phyloP scores from a whole-genome alignment of 2,888 invertebrate genomes.

The Cabera pusaria region DNA sequence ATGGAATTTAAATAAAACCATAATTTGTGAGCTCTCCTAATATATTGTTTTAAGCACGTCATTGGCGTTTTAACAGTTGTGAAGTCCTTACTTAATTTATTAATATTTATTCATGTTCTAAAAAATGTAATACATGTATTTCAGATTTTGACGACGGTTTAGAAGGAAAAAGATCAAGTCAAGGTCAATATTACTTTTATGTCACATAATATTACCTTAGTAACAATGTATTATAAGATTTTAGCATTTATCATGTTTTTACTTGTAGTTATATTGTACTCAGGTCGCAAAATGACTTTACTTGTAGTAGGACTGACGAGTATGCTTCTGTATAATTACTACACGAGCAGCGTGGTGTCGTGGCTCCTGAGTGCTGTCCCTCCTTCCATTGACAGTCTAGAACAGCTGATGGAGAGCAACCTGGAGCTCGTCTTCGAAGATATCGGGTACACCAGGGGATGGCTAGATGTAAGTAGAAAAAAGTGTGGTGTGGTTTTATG shows the following conservation, averaged over 20 bases:
- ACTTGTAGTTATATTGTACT: no score
- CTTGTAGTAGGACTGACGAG: conserved; percentile 64
- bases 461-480: conserved; percentile 65
- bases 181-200: conserved; percentile 59
- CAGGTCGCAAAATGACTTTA: conserved; percentile 61
- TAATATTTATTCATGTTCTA: no score
- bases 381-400: conserved; percentile 66
- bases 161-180: conserved; percentile 51
- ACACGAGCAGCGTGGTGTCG: conserved; percentile 84
- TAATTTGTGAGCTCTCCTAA: no score
- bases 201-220: no score
- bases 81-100: no score
- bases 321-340: conserved; percentile 83
- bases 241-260: no score
- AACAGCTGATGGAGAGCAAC: conserved; percentile 74
- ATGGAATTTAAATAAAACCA: no score
- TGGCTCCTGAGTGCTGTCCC: conserved; percentile 79
- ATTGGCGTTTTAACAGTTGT: no score
- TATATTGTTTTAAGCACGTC: no score
- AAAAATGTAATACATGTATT: no score
- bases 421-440: conserved; percentile 79
- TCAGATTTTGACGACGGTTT: conserved; percentile 69
- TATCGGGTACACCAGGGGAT: conserved; percentile 72
- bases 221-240: no score
- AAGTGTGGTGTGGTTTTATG: no score